These are phyloP conservation scores for Trypoxylus dichotomus DNA, from an alignment of 1,140 invertebrate genomes.

Conservation along the genomic window DNA sequence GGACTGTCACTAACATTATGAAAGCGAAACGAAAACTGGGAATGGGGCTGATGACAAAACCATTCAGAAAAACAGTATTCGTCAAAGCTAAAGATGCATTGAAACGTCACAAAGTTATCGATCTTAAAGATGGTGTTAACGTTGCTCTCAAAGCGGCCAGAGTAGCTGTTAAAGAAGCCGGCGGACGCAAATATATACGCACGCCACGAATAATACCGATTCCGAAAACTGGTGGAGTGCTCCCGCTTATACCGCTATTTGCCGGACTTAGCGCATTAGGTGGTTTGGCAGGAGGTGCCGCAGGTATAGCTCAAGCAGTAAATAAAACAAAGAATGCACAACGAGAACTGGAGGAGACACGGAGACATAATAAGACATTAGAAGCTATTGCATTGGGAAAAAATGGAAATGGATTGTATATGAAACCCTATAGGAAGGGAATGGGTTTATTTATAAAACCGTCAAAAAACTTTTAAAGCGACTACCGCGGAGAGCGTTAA, in stretches of 20 bases:
- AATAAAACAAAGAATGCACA: slow-evolving; percentile 39
- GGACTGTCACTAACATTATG: slow-evolving; percentile 45
- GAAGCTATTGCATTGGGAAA: slow-evolving; percentile 40
- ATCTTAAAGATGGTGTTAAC: slow-evolving; percentile 1
- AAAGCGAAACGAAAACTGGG: slow-evolving; percentile 49
- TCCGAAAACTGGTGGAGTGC: slow-evolving; percentile 48
- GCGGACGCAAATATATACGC: slow-evolving; percentile 32
- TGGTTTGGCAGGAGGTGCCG: slow-evolving; percentile 40
- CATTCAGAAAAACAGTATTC: background rate
- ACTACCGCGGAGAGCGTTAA: slow-evolving; percentile 43
- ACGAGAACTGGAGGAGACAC: slow-evolving; percentile 39
- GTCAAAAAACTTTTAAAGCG: slow-evolving; percentile 37
- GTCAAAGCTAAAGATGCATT: background rate
- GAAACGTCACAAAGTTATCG: background rate
- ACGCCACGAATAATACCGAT: slow-evolving; percentile 46
- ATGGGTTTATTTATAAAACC: slow-evolving; percentile 37
- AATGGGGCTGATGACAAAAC: slow-evolving; percentile 33
- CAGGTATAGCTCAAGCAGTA: slow-evolving; percentile 44
- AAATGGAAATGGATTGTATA: slow-evolving; percentile 31
- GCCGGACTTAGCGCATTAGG: slow-evolving; percentile 49
- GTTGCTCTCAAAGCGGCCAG: background rate
- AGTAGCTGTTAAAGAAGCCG: slow-evolving; percentile 30
- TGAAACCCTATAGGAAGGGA: slow-evolving; percentile 25
- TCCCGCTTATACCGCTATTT: slow-evolving; percentile 49
- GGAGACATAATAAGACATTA: slow-evolving; percentile 46